Evolutionary conservation across 2,888 invertebrate species (phyloP).

Genomic region (Camponotus fellah): DNA sequence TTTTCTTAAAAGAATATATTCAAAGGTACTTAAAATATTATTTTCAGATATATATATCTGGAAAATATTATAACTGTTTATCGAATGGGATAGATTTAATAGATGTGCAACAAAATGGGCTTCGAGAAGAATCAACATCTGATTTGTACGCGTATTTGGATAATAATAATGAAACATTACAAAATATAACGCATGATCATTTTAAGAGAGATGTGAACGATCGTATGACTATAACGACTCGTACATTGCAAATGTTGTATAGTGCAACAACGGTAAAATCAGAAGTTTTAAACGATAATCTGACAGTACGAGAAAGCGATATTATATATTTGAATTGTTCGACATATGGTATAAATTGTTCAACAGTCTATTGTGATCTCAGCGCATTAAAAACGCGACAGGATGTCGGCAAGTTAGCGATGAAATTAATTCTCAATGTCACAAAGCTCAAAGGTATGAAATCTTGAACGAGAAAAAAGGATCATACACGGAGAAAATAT

Average conservation of each 20-base stretch:
- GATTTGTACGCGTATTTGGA: constrained; percentile 10
- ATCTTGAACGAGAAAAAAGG: not conserved
- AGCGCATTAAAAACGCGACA: constrained; percentile 67
- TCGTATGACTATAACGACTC: not conserved
- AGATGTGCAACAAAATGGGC: not conserved
- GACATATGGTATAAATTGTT: constrained; percentile 66
- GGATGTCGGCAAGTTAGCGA: constrained; percentile 71
- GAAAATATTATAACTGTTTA: constrained; percentile 69
- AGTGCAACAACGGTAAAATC: not conserved
- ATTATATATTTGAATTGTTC: constrained; percentile 76
- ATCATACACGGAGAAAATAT: too few species aligned
- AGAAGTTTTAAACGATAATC: not conserved
- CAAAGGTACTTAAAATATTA: not conserved
- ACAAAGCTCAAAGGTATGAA: constrained; percentile 67
- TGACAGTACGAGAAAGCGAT: constrained; percentile 24
- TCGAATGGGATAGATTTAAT: constrained; percentile 44
- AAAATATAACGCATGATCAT: not conserved
- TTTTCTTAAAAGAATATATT: not conserved
- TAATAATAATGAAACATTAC: constrained; percentile 8
- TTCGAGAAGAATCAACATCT: not conserved
- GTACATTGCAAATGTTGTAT: not conserved
- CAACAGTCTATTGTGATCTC: constrained; percentile 73
- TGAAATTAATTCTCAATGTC: constrained; percentile 70
- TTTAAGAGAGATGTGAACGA: not conserved
- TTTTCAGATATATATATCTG: constrained; percentile 71